Evolutionary conservation across 1,140 invertebrate species (phyloP), one percentile per base, ranked within the genome.

Genomic region (Reticulitermes speratus): DNA sequence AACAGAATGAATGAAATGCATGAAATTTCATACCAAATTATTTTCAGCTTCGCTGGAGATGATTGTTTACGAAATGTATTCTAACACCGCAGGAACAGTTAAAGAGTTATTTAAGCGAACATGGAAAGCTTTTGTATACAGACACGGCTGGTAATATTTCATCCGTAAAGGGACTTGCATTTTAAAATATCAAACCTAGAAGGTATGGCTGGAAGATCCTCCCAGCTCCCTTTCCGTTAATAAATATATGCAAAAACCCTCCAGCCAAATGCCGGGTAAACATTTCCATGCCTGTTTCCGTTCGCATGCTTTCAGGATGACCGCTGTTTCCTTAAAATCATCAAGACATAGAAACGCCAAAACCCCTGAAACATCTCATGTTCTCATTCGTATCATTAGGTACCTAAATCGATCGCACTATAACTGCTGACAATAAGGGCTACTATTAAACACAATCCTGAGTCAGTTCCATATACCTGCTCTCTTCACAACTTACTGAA

Each of bases 31-130:
- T 12, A 75, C 65, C 65, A n/a, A 30, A 75, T 38, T n/a, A 75
- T 75, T 75, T 75, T 75, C 25, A 75, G 65, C 25, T 75, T 75
- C 65, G 65, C n/a, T 75, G 65, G 65, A 75, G 65, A 75, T 30
- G n/a, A 75, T 75, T 75, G 65, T 75, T 75, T 75, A 75, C 25
- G n/a, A 30, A 75, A 0, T 6, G 65, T 75, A 75, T 75, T 75
- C 65, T 25, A n/a, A 30, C 65, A 30, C 65, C 25, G 65, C 65
- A 30, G 65, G 65, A 75, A 16, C 14, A 55, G 52, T 55, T 55
- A 16, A 75, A 30, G n/a, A 75, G 65, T 75, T 30, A 75, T 75
- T 75, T 75, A 75, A 75, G 65, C 65, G 65, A 25, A 75, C n/a
- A n/a, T 25, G 25, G 25, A 25, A n/a, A n/a, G 65, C n/a, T 30